Evolutionary conservation across 2,113 vertebrate genomes (phyloP).

Genomic region (Rhombomys opimus): DNA sequence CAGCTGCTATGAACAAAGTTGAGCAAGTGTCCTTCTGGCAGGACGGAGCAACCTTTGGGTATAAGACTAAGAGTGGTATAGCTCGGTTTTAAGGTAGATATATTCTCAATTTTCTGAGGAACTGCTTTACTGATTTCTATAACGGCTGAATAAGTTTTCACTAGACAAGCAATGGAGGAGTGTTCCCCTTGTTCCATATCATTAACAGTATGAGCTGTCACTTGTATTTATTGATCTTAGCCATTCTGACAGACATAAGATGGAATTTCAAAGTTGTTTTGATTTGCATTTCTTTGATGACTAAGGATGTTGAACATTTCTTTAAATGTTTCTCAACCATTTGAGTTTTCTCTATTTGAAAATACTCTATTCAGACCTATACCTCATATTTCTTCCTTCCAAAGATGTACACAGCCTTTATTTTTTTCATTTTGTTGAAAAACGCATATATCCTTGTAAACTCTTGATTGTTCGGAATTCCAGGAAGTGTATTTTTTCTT

Average conservation of each 20-base stretch:
- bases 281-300: background rate
- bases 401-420: too few species aligned
- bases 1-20: background rate
- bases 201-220: background rate
- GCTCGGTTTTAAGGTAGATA: background rate
- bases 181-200: background rate
- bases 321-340: background rate
- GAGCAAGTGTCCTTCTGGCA: background rate
- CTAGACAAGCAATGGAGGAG: background rate
- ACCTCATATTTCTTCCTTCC: too few species aligned
- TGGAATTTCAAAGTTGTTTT: background rate
- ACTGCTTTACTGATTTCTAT: background rate
- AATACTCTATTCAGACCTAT: background rate
- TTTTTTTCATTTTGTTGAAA: background rate
- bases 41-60: background rate
- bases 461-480: too few species aligned
- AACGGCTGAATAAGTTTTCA: background rate
- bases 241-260: background rate
- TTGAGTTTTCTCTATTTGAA: background rate
- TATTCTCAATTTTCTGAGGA: background rate
- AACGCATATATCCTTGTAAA: background rate
- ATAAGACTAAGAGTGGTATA: background rate
- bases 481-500: background rate
- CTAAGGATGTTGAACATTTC: background rate
- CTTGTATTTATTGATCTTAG: background rate